Conservation (phyloP, 1,140 invertebrate genomes). For the Meloidogyne hapla region DNA sequence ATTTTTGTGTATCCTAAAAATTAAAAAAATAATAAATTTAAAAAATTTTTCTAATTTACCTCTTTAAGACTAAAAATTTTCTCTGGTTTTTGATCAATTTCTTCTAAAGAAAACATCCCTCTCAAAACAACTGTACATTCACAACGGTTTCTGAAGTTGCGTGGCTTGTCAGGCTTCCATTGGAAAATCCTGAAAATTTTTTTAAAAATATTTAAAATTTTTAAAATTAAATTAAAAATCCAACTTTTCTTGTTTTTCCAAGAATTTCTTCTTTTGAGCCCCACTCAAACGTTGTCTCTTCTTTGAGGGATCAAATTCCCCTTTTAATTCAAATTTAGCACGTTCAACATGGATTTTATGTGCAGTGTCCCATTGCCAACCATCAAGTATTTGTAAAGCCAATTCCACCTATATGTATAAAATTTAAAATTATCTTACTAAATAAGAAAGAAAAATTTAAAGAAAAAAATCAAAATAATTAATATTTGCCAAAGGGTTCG, state of each 20-base stretch:
- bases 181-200: constrained; percentile 76
- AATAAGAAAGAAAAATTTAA: constrained; percentile 24
- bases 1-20: constrained; percentile 68
- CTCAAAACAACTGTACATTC: constrained; percentile 89
- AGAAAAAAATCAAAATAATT: neutral
- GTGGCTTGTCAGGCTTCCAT: constrained; percentile 88
- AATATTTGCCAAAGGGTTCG: neutral
- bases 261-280: constrained; percentile 77
- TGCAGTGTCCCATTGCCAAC: constrained; percentile 71
- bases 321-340: constrained; percentile 92
- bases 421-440: constrained; percentile 73
- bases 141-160: constrained; percentile 78
- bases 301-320: constrained; percentile 85
- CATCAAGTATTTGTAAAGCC: constrained; percentile 88
- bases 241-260: constrained; percentile 87
- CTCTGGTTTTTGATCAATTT: constrained; percentile 75
- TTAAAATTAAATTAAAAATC: constrained; percentile 22
- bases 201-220: neutral
- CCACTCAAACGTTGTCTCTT: constrained; percentile 82
- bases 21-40: neutral
- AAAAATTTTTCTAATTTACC: neutral
- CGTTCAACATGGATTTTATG: constrained; percentile 80
- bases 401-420: constrained; percentile 76
- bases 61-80: constrained; percentile 34
- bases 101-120: constrained; percentile 84